Evolutionary conservation across 1,140 invertebrate genomes (phyloP).

Genomic region (Triops longicaudatus): DNA sequence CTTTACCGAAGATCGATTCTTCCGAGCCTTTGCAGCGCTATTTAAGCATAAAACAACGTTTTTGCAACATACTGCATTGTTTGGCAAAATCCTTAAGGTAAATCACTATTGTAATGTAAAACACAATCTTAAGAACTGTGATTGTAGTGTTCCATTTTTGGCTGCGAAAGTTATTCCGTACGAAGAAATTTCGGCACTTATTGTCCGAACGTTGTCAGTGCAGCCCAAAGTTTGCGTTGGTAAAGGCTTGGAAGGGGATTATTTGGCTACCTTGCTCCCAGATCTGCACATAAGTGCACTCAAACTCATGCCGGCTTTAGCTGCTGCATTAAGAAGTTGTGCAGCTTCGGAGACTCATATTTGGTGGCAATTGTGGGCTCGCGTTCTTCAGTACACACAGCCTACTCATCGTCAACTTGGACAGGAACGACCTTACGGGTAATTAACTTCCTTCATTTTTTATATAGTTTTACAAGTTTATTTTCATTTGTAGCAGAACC

Average conservation of each 20-base stretch:
- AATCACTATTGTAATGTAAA: neutral
- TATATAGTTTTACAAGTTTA: neutral
- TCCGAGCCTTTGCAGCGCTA: neutral
- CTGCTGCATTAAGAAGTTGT: neutral
- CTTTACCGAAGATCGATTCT: neutral
- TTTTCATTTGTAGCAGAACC: neutral
- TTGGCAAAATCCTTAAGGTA: neutral
- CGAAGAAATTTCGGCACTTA: neutral
- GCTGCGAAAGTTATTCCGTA: neutral
- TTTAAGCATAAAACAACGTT: neutral
- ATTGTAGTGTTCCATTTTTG: neutral
- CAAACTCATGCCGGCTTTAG: neutral
- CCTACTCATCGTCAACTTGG: neutral
- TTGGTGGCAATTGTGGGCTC: neutral
- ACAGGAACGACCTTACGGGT: neutral
- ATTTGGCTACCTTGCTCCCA: neutral
- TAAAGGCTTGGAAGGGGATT: neutral
- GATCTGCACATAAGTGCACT: neutral
- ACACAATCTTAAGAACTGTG: neutral
- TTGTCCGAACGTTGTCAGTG: neutral
- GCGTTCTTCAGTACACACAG: neutral
- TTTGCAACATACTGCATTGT: neutral
- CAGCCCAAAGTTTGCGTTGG: neutral
- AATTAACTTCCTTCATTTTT: neutral
- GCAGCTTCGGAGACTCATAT: neutral